These are phyloP conservation scores for Drosophila bipectinata DNA, from an alignment of 1,140 invertebrate genomes.

Conservation along the genomic window DNA sequence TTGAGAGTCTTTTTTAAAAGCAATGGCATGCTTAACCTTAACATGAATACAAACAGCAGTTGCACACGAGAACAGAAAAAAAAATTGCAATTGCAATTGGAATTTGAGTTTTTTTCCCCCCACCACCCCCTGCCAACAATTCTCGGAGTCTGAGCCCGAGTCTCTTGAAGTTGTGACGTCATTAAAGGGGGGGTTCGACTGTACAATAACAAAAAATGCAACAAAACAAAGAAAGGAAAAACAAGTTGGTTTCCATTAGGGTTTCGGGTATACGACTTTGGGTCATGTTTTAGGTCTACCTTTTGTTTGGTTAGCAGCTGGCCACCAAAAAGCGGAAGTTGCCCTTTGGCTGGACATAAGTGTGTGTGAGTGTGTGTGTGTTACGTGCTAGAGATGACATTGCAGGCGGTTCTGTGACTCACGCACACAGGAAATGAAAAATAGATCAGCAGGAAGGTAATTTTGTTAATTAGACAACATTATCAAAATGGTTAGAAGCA, in stretches of 20 bases:
- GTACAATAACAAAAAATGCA: neutral
- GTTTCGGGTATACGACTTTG: conserved; percentile 22
- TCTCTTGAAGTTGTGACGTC: conserved; percentile 3
- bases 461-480: neutral
- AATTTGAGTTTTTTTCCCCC: conserved; percentile 10
- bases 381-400: conserved; percentile 16
- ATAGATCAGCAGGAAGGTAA: neutral
- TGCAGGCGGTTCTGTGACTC: neutral
- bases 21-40: conserved; percentile 71
- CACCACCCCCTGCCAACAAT: too few relatives aligned
- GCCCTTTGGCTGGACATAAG: conserved; percentile 14
- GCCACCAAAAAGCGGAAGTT: conserved; percentile 26
- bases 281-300: conserved; percentile 8
- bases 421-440: neutral
- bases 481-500: neutral
- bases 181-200: conserved; percentile 2
- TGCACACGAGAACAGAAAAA: conserved; percentile 19
- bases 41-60: conserved; percentile 60
- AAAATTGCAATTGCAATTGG: conserved; percentile 24
- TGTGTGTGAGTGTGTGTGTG: conserved; percentile 7
- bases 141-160: neutral
- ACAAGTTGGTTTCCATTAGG: conserved; percentile 5
- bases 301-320: conserved; percentile 29
- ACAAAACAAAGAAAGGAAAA: neutral
- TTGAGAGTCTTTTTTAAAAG: conserved; percentile 39